Base-by-base conservation (phyloP, 2,888 invertebrate species). In the Galerucella calmariensis region DNA sequence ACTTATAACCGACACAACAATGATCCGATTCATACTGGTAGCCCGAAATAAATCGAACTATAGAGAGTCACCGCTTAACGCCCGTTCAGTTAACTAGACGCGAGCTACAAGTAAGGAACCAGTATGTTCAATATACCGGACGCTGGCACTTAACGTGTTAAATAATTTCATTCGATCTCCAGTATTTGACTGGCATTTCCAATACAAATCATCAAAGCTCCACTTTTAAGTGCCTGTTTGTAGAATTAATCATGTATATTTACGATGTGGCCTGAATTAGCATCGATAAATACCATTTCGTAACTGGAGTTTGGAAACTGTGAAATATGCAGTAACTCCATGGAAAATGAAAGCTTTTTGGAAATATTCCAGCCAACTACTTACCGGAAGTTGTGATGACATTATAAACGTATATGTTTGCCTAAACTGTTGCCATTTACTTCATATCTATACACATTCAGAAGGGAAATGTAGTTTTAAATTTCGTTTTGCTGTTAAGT, bases 361-460 rank as follows among this genome's bases (percentile, higher is more conserved):
- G 62, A 62, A 35, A 35, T 62, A n/a, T 62, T 62, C 62, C 62
- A 62, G 35, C 62, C 14, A 41, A 62, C 62, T 62, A 62, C 62
- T 62, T 62, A 62, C 16, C 41, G 35, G 41, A 62, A 35, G 3
- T 62, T 61, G 24, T 27, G 53, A 53, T 16, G 16, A 53, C 14
- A 53, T 53, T 53, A 56, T 56, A 9, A 56, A 16, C 56, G 16
- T 56, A 56, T 56, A 56, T 20, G 16, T 56, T 20, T 16, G 2
- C 20, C 9, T 20, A 20, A 56, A 16, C 20, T n/a, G 16, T 56
- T 16, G 56, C 53, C 53, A 53, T 4, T 53, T 16, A 14, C 12
- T 48, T 48, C 14, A 48, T 53, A 53, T 53, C n/a, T 53, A 53
- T 16, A n/a, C n/a, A 16, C 6, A 56, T 16, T 56, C 10, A 20